Conservation (phyloP, 2,797 vertebrate genomes). For the Schizopygopsis malacanthus region DNA sequence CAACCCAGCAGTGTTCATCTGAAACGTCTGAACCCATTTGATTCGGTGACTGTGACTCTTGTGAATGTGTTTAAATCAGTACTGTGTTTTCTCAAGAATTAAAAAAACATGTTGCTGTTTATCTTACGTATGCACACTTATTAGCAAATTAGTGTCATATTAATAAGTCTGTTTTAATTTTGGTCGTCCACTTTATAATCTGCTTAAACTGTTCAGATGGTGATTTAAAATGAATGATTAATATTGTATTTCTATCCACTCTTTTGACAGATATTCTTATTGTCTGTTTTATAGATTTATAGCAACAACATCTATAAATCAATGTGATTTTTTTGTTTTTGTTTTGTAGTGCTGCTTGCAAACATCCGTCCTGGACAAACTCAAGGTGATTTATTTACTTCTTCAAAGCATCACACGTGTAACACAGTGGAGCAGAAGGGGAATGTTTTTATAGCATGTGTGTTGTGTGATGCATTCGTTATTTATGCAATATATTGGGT, state of each 20-base stretch:
- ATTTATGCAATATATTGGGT: too few species aligned
- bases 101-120: neutral
- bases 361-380: neutral
- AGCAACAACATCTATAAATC: neutral
- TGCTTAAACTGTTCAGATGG: neutral
- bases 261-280: neutral
- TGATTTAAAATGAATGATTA: neutral
- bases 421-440: neutral
- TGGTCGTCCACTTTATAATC: neutral
- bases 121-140: too few species aligned
- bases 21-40: too few species aligned
- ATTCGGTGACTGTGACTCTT: too few species aligned
- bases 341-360: neutral
- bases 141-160: neutral
- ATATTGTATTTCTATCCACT: neutral
- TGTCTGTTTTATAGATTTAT: neutral
- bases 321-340: neutral
- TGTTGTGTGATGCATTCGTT: too few species aligned
- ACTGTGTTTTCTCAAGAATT: neutral
- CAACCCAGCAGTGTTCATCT: too few species aligned
- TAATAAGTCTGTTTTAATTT: neutral
- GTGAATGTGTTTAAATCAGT: neutral
- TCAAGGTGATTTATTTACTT: neutral
- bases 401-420: neutral
- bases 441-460: neutral